phyloP scores from a whole-genome alignment of 2,888 invertebrate genomes.

The Dioctria linearis region DNA sequence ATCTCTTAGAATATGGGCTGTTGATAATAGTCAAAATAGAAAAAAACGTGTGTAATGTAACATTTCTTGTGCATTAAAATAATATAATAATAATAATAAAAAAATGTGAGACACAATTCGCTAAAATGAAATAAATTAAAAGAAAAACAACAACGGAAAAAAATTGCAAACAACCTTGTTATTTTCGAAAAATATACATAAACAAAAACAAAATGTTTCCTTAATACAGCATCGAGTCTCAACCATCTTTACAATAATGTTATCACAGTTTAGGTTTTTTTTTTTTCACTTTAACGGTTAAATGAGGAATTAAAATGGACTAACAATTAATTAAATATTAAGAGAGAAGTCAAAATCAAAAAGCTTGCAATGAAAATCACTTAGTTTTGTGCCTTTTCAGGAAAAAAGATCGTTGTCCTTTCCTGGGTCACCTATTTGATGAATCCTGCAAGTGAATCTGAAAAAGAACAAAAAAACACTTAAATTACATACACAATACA shows the following conservation, averaged over 20 bases:
- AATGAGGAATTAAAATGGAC: conserved; percentile 40
- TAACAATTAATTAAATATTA: background rate
- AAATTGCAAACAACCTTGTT: conserved; percentile 31
- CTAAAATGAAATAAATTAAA: background rate
- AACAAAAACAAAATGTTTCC: conserved; percentile 25
- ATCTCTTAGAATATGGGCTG: background rate
- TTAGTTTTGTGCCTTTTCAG: conserved; percentile 42
- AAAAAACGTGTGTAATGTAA: background rate
- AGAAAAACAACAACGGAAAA: conserved; percentile 12
- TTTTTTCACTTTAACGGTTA: conserved; percentile 27
- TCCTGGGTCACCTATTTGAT: conserved; percentile 57
- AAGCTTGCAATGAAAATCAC: conserved; percentile 22
- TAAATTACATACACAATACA: background rate
- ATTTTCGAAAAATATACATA: conserved; percentile 23
- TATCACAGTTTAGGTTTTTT: conserved; percentile 49
- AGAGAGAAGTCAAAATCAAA: conserved; percentile 26
- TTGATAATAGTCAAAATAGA: conserved; percentile 8
- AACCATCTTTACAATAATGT: conserved; percentile 46
- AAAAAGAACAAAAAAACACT: conserved; percentile 41
- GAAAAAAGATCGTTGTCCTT: conserved; percentile 39
- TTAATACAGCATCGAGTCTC: conserved; percentile 27
- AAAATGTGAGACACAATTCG: too few species aligned
- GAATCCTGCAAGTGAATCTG: conserved; percentile 58
- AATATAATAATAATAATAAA: too few species aligned
- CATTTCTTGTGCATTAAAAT: too few species aligned